Base-by-base conservation (phyloP, 2,113 vertebrate species). In the Leptobrachium ailaonicum region DNA sequence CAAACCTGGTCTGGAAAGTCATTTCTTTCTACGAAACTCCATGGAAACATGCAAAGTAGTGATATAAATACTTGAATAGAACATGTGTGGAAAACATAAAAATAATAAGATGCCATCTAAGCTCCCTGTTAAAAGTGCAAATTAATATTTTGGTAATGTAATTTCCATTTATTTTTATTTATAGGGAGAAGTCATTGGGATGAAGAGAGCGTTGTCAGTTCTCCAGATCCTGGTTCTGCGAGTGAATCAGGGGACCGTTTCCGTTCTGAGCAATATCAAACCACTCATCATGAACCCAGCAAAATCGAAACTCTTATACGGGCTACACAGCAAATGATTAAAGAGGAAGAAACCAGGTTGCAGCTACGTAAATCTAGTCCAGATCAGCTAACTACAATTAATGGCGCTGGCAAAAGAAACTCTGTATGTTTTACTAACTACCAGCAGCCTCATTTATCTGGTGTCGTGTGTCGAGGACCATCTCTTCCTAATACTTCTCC, bases 291-390 rank as follows among this genome's bases (percentile, higher is more conserved):
- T 1, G 95, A 97, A 84, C 95, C 96, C 81, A 98, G 95, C 91
- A 98, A 97, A 92, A 98, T 97, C 0, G 95, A 97, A 88, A 97
- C 96, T 54, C 90, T 98, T 73, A 97, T 98, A 81, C 92, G 95
- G 87, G 97, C 95, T n/a, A 98, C 98, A 0, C 97, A 99, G 87
- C 96, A 98, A 88, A 98, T 98, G 95, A 98, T 99, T 92, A 99
- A 99, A 89, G 96, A 98, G 74, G 97, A 99, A 85, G 96, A 99
- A 87, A 96, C 86, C 86, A 92, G 95, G 47, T 85, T 96, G 69
- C 95, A 97, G 84, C 83, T 94, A 64, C 89, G 89, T 73, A 98
- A 96, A 88, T 86, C 79, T 0, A 88, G 91, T 2, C 91, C 93
- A 6, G 88, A 91, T 66, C 88, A 93, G 1, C 77, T 95, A 83